phyloP scores from a whole-genome alignment of 2,113 vertebrate species.

The Shinisaurus crocodilurus region DNA sequence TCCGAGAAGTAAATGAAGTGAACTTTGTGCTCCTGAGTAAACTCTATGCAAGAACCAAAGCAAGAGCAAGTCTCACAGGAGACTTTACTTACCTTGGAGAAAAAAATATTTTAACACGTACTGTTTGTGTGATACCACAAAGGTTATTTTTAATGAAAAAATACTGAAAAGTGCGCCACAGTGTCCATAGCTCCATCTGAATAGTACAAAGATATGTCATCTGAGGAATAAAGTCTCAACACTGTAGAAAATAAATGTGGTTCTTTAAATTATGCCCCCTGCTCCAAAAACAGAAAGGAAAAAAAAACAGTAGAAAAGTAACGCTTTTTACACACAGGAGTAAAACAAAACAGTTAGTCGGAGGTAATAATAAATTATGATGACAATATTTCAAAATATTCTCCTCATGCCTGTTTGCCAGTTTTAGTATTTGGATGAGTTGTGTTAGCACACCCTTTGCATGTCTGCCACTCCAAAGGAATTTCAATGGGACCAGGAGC shows the following conservation, averaged over 20 bases:
- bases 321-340: conserved; percentile 74
- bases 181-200: conserved; percentile 78
- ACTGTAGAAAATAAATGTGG: conserved; percentile 78
- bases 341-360: conserved; percentile 68
- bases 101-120: conserved; percentile 53
- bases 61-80: background rate
- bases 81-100: conserved; percentile 47
- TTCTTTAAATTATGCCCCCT: conserved; percentile 71
- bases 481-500: conserved; percentile 38
- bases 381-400: conserved; percentile 74
- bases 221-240: conserved; percentile 76
- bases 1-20: background rate
- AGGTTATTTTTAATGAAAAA: conserved; percentile 83
- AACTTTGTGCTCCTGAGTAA: too few species aligned
- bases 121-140: conserved; percentile 78
- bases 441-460: conserved; percentile 39
- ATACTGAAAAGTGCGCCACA: conserved; percentile 77
- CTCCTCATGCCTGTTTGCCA: conserved; percentile 63
- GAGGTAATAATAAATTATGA: conserved; percentile 79
- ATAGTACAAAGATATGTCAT: conserved; percentile 80
- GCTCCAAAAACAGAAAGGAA: background rate
- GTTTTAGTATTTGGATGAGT: conserved; percentile 63
- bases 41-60: background rate
- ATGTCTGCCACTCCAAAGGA: conserved; percentile 46
- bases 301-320: conserved; percentile 72